Evolutionary conservation across 1,140 invertebrate genomes (phyloP), one percentile per base, ranked within the genome.

Genomic region (Sitodiplosis mosellana): DNA sequence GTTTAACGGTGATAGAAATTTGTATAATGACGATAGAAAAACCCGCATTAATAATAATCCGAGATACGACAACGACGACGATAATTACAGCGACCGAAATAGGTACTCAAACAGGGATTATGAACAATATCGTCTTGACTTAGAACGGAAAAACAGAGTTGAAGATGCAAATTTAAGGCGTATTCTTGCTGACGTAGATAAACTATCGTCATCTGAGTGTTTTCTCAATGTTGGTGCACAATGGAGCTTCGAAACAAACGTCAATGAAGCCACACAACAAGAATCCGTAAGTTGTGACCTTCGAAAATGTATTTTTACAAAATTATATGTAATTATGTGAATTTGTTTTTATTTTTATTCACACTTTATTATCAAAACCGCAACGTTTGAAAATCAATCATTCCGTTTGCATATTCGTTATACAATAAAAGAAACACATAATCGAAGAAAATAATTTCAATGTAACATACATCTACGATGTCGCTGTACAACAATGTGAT

Each of bases 191-290:
- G 74, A 77, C 48, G 66, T 83, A 11, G 83, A 87, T 56, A 71
- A 79, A 41, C 73, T 80, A 50, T 75, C 79, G 11, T 78, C 82
- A 0, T 73, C 80, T 56, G 76, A 82, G 57, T 87, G 84, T 58
- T 83, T 80, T 2, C 77, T 77, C 22, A 87, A 87, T 61, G 83
- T 88, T 22, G 77, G 75, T 0, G 80, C 84, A 1, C 83, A 87
- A 54, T 89, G 86, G 86, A 77, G 80, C 58, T 89, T 85, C 60
- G 84, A 88, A 65, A 88, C 85, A 1, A 80, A 88, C 59, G 81
- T 88, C 5, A 87, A 85, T 59, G 80, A 84, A 60, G 74, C 70
- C 46, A 86, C 81, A 1, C 83, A 87, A 64, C 64, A 81, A 49
- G 75, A 79, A 61, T 85, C 85, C 62, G 86, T 88, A 64, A 82